Evolutionary conservation across 2,888 invertebrate genomes (phyloP).

Genomic region (Hyposoter didymator): DNA sequence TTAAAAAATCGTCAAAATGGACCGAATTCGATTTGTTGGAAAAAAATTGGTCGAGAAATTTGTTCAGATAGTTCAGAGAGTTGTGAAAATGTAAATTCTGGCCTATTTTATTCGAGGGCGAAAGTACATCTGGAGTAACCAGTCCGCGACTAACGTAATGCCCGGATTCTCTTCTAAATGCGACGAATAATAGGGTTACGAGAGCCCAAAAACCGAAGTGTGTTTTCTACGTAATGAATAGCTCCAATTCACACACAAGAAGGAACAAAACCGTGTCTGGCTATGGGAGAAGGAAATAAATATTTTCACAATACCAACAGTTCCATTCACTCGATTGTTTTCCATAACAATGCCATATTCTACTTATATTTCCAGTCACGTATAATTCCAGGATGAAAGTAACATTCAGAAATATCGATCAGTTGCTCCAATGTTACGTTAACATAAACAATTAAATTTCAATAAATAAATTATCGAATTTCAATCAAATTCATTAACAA

Average conservation of each 20-base stretch:
- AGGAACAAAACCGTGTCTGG: conserved; percentile 7
- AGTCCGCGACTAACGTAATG: conserved; percentile 3
- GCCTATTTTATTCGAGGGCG: conserved; percentile 25
- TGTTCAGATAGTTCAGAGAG: too few relatives aligned
- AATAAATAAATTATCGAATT: too few relatives aligned
- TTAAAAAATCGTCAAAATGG: not conserved
- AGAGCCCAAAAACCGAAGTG: conserved; percentile 3
- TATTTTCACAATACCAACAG: conserved; percentile 24
- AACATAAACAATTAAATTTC: not conserved
- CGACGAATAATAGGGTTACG: conserved; percentile 21
- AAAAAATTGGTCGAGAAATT: too few relatives aligned
- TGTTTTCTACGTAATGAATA: conserved; percentile 18
- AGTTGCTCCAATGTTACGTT: not conserved
- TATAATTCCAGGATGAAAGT: conserved; percentile 12
- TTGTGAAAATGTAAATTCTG: not conserved
- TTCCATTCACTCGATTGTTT: conserved; percentile 41
- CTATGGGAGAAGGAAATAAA: conserved; percentile 20
- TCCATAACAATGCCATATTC: conserved; percentile 6
- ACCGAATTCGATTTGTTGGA: too few relatives aligned
- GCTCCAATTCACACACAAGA: conserved; percentile 42
- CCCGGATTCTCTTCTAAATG: conserved; percentile 1
- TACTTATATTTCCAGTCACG: not conserved
- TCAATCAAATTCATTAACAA: too few relatives aligned
- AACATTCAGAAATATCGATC: not conserved
- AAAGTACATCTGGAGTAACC: conserved; percentile 29